These are phyloP conservation scores for Hylomyscus alleni DNA, from an alignment of 2,797 vertebrate species.

Conservation along the genomic window DNA sequence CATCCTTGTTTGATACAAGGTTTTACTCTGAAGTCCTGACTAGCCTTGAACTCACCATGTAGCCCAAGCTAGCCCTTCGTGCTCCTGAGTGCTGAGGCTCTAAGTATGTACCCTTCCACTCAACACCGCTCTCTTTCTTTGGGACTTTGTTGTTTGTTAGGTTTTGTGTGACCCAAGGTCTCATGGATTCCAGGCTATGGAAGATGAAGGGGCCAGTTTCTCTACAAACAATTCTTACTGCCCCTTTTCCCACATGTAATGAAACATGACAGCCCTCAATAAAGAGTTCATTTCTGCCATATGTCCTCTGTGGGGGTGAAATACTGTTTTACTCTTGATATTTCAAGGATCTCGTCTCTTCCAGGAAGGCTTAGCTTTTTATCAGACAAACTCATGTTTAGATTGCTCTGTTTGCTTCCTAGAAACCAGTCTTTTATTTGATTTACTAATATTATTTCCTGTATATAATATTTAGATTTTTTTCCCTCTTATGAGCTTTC, in stretches of 20 bases:
- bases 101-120: neutral
- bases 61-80: neutral
- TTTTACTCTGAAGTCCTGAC: neutral
- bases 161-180: neutral
- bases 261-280: neutral
- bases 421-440: neutral
- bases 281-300: neutral
- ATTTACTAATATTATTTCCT: slow-evolving; percentile 59
- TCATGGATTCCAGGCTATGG: neutral
- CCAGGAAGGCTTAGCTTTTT: neutral
- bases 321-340: neutral
- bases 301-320: neutral
- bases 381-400: neutral
- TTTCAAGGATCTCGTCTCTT: neutral
- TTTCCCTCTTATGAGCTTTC: slow-evolving; percentile 9
- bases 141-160: neutral
- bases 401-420: neutral
- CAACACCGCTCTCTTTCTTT: neutral
- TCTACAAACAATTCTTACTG: neutral
- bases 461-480: neutral
- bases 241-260: neutral
- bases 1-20: neutral
- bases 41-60: neutral
- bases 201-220: neutral
- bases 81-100: neutral